A percentile compares a stretch with the other conserved stretches of the same genome.
phyloP scores from a whole-genome alignment of 2,797 vertebrate species.

The Phyllotis vaccarum region DNA sequence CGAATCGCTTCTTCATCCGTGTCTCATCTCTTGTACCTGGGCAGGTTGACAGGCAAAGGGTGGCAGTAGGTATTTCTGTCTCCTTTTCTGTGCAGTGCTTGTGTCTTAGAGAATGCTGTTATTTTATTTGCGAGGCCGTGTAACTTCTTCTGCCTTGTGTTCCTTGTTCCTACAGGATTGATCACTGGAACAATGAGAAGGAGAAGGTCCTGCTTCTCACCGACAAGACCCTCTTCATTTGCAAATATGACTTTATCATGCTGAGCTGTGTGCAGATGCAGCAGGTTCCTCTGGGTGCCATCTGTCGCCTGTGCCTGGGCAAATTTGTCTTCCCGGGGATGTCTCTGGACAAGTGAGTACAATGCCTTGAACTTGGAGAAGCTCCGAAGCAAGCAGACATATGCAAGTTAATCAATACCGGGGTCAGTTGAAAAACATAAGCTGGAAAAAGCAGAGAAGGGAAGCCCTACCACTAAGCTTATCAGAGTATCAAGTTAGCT shows the following conservation, averaged over 20 bases:
- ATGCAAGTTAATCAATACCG: not conserved
- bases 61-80: not conserved
- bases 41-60: not conserved
- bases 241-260: constrained; percentile 93
- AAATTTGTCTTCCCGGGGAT: constrained; percentile 89
- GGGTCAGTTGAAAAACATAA: not conserved
- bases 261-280: constrained; percentile 90
- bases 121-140: not conserved
- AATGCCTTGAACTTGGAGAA: not conserved
- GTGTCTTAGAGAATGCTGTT: not conserved
- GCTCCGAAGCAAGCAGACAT: too few relatives aligned
- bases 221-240: constrained; percentile 89
- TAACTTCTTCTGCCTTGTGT: not conserved
- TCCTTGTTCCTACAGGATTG: constrained; percentile 86
- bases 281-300: constrained; percentile 86
- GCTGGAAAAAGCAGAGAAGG: not conserved
- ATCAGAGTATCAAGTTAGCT: not conserved
- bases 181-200: constrained; percentile 94
- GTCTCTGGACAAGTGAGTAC: constrained; percentile 90
- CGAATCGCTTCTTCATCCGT: not conserved
- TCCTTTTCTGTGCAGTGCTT: not conserved
- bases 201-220: constrained; percentile 90
- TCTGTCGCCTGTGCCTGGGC: constrained; percentile 88
- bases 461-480: not conserved
- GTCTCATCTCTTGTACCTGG: not conserved